phyloP scores from a whole-genome alignment of 2,888 invertebrate genomes.

The Trachelus stipa region DNA sequence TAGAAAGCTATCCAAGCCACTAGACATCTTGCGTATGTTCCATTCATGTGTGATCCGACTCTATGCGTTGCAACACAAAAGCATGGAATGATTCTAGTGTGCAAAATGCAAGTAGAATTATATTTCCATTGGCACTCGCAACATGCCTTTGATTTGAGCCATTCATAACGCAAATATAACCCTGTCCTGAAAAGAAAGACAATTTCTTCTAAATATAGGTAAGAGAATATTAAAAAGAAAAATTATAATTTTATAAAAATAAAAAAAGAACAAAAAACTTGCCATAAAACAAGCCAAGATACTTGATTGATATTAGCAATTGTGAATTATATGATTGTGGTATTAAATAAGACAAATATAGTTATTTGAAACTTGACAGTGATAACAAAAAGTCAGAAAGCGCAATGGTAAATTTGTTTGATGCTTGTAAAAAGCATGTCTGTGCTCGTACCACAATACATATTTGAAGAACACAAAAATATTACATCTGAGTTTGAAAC shows the following conservation, averaged over 20 bases:
- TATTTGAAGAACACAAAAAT: background rate
- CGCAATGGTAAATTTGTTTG: background rate
- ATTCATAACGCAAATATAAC: background rate
- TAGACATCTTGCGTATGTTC: slow-evolving; percentile 54
- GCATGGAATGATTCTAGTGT: slow-evolving; percentile 40
- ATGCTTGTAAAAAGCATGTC: background rate
- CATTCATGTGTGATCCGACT: slow-evolving; percentile 32
- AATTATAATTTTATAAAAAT: background rate
- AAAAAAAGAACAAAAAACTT: background rate
- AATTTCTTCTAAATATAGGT: background rate
- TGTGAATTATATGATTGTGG: background rate
- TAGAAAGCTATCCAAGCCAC: slow-evolving; percentile 70
- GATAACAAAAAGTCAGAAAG: background rate
- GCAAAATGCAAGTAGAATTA: slow-evolving; percentile 1
- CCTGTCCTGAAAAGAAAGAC: background rate
- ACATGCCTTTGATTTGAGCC: background rate
- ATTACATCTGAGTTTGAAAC: background rate
- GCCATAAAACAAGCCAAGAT: background rate
- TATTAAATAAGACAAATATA: background rate
- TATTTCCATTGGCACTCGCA: background rate
- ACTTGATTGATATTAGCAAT: background rate
- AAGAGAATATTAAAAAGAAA: background rate
- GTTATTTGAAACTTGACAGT: background rate
- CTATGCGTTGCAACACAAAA: slow-evolving; percentile 26
- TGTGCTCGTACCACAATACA: background rate